Conservation (phyloP, 2,797 vertebrate genomes). For the Brotula barbata region DNA sequence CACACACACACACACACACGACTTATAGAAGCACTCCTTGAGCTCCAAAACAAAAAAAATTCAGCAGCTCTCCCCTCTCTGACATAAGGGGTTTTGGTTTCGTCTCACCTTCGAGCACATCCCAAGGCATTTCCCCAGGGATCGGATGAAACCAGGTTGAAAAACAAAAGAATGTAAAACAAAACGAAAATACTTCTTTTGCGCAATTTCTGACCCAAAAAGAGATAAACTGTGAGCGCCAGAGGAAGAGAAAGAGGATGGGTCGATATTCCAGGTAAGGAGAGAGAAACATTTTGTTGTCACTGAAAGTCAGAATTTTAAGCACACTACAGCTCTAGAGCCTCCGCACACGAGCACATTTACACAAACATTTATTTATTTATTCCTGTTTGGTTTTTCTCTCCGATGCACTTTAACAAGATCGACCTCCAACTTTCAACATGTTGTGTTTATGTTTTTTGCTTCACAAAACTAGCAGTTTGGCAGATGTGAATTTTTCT, state of each 20-base stretch:
- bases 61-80: slow-evolving; percentile 53
- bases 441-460: slow-evolving; percentile 46
- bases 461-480: slow-evolving; percentile 49
- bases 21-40: slow-evolving; percentile 44
- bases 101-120: slow-evolving; percentile 59
- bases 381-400: slow-evolving; percentile 57
- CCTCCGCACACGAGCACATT: slow-evolving; percentile 42
- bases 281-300: slow-evolving; percentile 38
- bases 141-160: slow-evolving; percentile 57
- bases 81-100: slow-evolving; percentile 43
- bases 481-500: slow-evolving; percentile 54
- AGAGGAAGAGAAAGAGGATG: slow-evolving; percentile 64
- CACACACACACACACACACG: slow-evolving; percentile 48
- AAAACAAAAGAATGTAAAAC: slow-evolving; percentile 61
- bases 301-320: slow-evolving; percentile 62
- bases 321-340: slow-evolving; percentile 28
- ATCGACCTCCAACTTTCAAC: slow-evolving; percentile 39
- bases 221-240: slow-evolving; percentile 67
- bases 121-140: slow-evolving; percentile 57
- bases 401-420: slow-evolving; percentile 31
- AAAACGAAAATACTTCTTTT: slow-evolving; percentile 59
- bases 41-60: slow-evolving; percentile 61
- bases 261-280: slow-evolving; percentile 67
- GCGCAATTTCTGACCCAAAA: slow-evolving; percentile 70
- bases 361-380: slow-evolving; percentile 63